Base-by-base conservation (phyloP, 2,888 invertebrate species). In the Dioctria linearis region DNA sequence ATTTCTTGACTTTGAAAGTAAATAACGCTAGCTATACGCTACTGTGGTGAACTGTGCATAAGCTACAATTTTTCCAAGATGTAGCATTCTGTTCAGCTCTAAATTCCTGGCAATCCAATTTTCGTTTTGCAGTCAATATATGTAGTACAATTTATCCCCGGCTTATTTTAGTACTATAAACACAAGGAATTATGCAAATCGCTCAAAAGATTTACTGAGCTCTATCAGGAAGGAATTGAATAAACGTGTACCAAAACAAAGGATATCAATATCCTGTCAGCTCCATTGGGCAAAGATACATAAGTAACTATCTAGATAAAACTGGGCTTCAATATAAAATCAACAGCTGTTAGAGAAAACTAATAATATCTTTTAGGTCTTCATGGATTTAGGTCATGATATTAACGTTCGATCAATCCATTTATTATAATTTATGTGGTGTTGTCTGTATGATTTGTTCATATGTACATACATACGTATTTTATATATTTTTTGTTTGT, bases 341-440 rank as follows among this genome's bases (percentile, higher is more conserved):
- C 37, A 37, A 11, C 25, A 8, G 61, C 37, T 61, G 4, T 25
- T 61, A 39, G 4, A 11, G 5, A 37, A 61, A 61, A 61, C 61
- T 61, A 61, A 61, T 61, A 61, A 61, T 4, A 61, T 25, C 61
- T 61, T 61, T 61, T 2, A 25, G 37, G 37, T 5, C 25, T 39
- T 61, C 61, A n/a, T 61, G 61, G 61, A 37, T 4, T 61, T 25
- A 25, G n/a, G 61, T 3, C 61, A 61, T 61, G 25, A 61, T 61
- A 61, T 61, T 61, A 61, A 39, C 25, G 25, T 61, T 54, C 42
- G 59, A 73, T 59, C 73, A 73, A 73, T 25, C 25, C 25, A 25
- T 25, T 25, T 25, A 25, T 25, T 25, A 25, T 25, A 25, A 25
- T 25, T 25, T 25, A 25, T 25, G 2, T 73, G 54, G 5, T 73